phyloP scores from a whole-genome alignment of 2,888 invertebrate species.

The Philaethria dido region DNA sequence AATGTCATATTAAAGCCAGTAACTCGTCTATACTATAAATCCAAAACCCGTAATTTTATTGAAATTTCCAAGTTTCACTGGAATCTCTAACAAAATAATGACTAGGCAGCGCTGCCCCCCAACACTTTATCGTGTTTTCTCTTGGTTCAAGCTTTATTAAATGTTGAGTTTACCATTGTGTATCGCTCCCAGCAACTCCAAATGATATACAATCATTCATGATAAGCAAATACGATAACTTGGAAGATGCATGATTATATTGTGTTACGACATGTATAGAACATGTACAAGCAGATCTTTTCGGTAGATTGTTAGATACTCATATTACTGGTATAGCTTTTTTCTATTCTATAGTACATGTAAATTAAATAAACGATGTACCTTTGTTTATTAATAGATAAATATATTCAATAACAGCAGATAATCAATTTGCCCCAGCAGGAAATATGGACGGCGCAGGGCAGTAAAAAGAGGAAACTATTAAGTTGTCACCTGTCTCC shows the following conservation, averaged over 20 bases:
- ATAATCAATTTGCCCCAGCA: slow-evolving; percentile 45
- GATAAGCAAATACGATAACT: slow-evolving; percentile 54
- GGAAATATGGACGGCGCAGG: slow-evolving; percentile 48
- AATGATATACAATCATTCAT: slow-evolving; percentile 58
- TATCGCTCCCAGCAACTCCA: slow-evolving; percentile 62
- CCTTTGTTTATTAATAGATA: not conserved
- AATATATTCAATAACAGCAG: slow-evolving; percentile 30
- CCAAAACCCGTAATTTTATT: slow-evolving; percentile 66
- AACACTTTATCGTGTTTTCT: slow-evolving; percentile 74
- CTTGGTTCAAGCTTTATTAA: slow-evolving; percentile 68
- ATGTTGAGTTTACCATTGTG: slow-evolving; percentile 68
- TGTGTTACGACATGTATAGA: slow-evolving; percentile 22
- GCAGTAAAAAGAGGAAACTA: slow-evolving; percentile 68
- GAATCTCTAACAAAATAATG: slow-evolving; percentile 74
- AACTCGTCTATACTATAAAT: slow-evolving; percentile 43
- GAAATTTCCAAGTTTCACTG: slow-evolving; percentile 73
- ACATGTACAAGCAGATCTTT: not conserved
- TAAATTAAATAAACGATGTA: not conserved
- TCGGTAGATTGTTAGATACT: not conserved
- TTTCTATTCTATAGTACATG: too few relatives aligned
- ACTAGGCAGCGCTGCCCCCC: slow-evolving; percentile 60
- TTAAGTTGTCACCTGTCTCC: slow-evolving; percentile 74
- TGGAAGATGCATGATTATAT: slow-evolving; percentile 33
- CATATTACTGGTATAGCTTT: too few relatives aligned
- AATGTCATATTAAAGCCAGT: slow-evolving; percentile 38